Evolutionary conservation across 2,113 vertebrate genomes (phyloP), one percentile per base, ranked within the genome.

Genomic region (Ictidomys tridecemlineatus): DNA sequence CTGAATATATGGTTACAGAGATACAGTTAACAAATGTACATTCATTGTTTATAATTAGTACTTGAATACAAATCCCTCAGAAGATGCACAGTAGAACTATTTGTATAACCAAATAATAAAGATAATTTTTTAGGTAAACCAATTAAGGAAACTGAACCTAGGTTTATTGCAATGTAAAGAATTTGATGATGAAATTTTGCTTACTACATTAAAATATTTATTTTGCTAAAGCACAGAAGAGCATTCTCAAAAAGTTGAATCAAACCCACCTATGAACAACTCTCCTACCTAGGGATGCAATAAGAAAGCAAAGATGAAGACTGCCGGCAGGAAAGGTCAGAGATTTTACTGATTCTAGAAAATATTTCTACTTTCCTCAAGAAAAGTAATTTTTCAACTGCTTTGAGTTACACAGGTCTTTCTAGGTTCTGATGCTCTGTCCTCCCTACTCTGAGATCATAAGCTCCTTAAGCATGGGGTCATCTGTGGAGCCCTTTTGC

Each of bases 171-270:
- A 32, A 1, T 45, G 28, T 69, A 94, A 45, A 86, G 9, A 91
- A 95, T 77, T 65, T 93, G 63, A 72, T 87, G 5, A 82, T 61
- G 95, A 87, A 95, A 95, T 84, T 93, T 77, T 84, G 76, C 34
- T 45, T 67, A 72, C 1, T 85, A 61, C 20, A 72, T 39, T 95
- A 77, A 78, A 91, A 77, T 73, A 80, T 4, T 92, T 89, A 53
- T 89, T 95, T 82, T 92, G 30, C 5, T 80, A 70, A 69, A 53
- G n/a, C 69, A 91, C 56, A 93, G 94, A 92, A 95, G 13, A 53
- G 4, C 7, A 2, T 6, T 53, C 34, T 42, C 37, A 6, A 61
- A 65, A 78, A 56, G 32, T 5, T 90, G 22, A 56, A 89, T 85
- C 32, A 80, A 82, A 69, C 5, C 34, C 5, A 93, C 7, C 56